Percentiles rank a stretch among this genome's conserved stretches.
Evolutionary conservation across 2,888 invertebrate species (phyloP).

Genomic region (Philonicus albiceps): DNA sequence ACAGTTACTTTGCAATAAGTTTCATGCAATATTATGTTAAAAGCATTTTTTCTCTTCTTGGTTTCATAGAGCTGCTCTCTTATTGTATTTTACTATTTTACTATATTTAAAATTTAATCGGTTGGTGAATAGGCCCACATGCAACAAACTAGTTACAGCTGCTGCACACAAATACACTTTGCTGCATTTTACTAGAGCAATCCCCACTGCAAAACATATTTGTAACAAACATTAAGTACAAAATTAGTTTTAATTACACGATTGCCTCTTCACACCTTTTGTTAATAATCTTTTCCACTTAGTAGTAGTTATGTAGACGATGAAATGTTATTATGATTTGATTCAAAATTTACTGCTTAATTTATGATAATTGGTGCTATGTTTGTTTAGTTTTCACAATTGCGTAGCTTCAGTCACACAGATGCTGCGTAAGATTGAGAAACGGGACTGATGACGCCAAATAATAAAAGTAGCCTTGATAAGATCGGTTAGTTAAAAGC

Average conservation of each 20-base stretch:
- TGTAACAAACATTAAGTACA: neutral
- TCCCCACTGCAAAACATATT: neutral
- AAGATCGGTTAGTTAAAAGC: neutral
- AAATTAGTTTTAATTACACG: neutral
- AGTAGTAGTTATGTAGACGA: slow-evolving; percentile 30
- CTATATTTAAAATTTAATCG: slow-evolving; percentile 27
- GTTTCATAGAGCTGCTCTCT: slow-evolving; percentile 24
- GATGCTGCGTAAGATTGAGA: neutral
- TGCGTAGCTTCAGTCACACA: neutral
- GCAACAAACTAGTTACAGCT: slow-evolving; percentile 39
- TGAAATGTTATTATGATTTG: slow-evolving; percentile 27
- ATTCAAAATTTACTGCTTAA: neutral
- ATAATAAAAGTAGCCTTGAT: neutral
- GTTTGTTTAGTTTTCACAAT: neutral
- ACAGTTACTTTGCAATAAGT: slow-evolving; percentile 10
- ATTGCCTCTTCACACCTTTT: neutral
- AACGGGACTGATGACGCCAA: neutral
- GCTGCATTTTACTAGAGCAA: slow-evolving; percentile 26
- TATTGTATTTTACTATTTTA: slow-evolving; percentile 9
- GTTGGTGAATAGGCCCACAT: slow-evolving; percentile 29
- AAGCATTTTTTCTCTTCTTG: slow-evolving; percentile 30
- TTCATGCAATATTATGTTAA: slow-evolving; percentile 19
- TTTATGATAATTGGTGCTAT: neutral
- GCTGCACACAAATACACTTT: slow-evolving; percentile 8
- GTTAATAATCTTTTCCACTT: neutral